Base-by-base conservation (phyloP, 2,888 invertebrate species). In the Nipponacmea schrenckii region DNA sequence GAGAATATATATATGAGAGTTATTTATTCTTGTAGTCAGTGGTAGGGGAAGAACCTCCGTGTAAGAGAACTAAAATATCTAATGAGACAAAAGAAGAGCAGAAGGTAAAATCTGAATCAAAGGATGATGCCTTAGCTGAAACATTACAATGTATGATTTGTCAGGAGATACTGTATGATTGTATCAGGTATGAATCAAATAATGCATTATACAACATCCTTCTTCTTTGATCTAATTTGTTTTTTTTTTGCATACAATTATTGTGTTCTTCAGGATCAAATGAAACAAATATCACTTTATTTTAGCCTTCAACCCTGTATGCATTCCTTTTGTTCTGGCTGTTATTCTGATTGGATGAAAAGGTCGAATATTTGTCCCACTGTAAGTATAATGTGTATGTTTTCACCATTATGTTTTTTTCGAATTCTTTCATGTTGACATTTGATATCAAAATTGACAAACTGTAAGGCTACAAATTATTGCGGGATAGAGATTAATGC, bases 301-400 rank as follows among this genome's bases (percentile, higher is more conserved):
- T 80, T n/a, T 81, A 88, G 87, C 72, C 75, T 88, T 27, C 88
- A 88, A 80, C 89, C 89, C 1, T 89, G 89, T 74, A 81, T 89
- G 80, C 89, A 89, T 75, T 84, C 86, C n/a, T 89, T 85, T 78
- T 89, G 89, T 80, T 81, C 85, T 50, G 88, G 88, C 5, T 89
- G 89, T 74, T 88, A 86, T 70, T 85, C 86, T 26, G 87, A 86
- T 31, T 89, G 88, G 88, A 87, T 87, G 87, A 68, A 77, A 39
- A 76, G 78, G 63, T 88, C 88, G 5, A 73, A 83, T 45, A 83
- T 84, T 70, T 89, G 88, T 77, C 88, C 88, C 3, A 81, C 87
- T 10, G 87, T 87, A 74, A 81, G 81, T 81, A 64, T 15, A 20
- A n/a, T 20, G n/a, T 26, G 27, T n/a, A n/a, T n/a, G n/a, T n/a